phyloP scores from a whole-genome alignment of 1,140 invertebrate species.

The Apis dorsata region DNA sequence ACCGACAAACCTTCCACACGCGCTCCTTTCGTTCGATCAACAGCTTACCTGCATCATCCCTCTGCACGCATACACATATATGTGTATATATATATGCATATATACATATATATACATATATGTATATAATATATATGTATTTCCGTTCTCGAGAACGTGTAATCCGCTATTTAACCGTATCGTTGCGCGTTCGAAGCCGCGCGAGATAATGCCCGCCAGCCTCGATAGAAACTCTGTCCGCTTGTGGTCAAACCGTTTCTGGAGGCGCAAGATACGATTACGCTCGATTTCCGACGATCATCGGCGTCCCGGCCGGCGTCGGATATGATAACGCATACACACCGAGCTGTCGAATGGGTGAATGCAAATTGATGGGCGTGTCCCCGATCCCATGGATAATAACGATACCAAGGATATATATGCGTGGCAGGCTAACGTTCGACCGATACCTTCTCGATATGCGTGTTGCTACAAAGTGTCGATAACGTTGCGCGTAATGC shows the following conservation, averaged over 20 bases:
- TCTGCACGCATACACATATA: conserved; percentile 23
- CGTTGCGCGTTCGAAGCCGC: conserved; percentile 11
- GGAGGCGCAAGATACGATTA: conserved; percentile 61
- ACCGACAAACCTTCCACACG: conserved; percentile 19
- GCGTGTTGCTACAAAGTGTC: conserved; percentile 28
- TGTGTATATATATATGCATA: no score
- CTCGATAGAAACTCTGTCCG: conserved; percentile 55
- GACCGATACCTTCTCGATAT: not conserved
- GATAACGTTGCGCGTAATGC: conserved; percentile 45
- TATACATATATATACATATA: no score
- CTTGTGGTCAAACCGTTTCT: conserved; percentile 64
- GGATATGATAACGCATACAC: conserved; percentile 48
- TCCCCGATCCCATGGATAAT: conserved; percentile 47
- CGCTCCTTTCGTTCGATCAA: conserved; percentile 47
- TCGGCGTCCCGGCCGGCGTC: conserved; percentile 10
- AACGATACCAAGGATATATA: conserved; percentile 24
- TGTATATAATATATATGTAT: no score
- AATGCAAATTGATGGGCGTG: conserved; percentile 65
- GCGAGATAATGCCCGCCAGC: not conserved
- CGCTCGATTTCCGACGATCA: conserved; percentile 55
- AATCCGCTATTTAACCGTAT: conserved; percentile 20
- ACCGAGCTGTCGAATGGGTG: conserved; percentile 49
- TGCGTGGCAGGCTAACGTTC: not conserved
- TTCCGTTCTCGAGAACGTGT: not conserved
- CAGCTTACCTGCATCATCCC: conserved; percentile 22